Conservation (phyloP, 1,140 invertebrate genomes). For the Heliconius nattereri region DNA sequence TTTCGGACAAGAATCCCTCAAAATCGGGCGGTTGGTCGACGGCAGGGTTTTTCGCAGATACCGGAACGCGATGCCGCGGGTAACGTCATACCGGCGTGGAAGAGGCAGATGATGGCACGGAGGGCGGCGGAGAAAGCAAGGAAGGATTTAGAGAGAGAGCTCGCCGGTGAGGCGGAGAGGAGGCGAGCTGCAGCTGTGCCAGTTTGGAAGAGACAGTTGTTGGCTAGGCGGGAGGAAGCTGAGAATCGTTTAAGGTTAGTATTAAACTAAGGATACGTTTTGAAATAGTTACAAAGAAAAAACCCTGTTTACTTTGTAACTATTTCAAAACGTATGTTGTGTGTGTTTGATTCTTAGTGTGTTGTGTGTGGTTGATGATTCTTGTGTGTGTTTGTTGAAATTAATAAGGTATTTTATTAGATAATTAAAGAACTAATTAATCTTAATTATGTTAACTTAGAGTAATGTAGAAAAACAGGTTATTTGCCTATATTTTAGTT, state of each 20-base stretch:
- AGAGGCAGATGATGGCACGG: constrained; percentile 95
- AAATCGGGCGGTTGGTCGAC: constrained; percentile 65
- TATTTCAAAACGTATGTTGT: no score
- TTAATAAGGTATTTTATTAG: no score
- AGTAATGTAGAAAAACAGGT: no score
- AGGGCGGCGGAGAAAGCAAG: constrained; percentile 95
- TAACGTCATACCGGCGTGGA: constrained; percentile 95
- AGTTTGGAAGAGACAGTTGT: constrained; percentile 94
- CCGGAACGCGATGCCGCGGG: constrained; percentile 94
- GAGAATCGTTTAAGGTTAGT: constrained; percentile 86
- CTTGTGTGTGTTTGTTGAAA: no score
- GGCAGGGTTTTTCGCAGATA: constrained; percentile 85
- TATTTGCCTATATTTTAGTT: no score
- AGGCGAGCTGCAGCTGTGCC: constrained; percentile 93
- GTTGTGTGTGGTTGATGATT: no score
- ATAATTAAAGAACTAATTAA: no score
- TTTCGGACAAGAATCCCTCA: constrained; percentile 42
- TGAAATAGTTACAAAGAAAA: background rate
- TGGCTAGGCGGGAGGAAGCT: constrained; percentile 90
- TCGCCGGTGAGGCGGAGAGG: constrained; percentile 91
- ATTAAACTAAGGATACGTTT: background rate
- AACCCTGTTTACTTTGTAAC: no score
- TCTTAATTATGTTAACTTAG: no score
- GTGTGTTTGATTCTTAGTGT: no score
- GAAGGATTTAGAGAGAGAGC: constrained; percentile 92